Percentiles rank a stretch among this genome's conserved stretches.
These are phyloP conservation scores for Micrastur ruficollis DNA, from an alignment of 2,797 vertebrate genomes.

Conservation along the genomic window DNA sequence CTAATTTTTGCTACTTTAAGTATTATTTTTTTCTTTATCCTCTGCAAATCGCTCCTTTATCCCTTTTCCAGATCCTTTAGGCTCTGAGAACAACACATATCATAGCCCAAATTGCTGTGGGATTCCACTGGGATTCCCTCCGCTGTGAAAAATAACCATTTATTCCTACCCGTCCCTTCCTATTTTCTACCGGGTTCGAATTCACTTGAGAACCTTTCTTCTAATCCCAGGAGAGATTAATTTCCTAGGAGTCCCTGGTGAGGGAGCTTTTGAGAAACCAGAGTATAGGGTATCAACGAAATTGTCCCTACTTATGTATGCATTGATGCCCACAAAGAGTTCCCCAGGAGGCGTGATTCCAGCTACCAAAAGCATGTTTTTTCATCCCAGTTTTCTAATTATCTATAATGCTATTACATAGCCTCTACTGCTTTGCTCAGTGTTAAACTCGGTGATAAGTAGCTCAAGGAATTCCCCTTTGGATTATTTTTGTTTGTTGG, in stretches of 20 bases:
- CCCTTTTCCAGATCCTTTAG: background rate
- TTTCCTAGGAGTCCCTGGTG: background rate
- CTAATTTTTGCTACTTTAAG: background rate
- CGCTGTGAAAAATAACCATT: background rate
- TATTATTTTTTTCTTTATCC: background rate
- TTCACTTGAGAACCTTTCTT: background rate
- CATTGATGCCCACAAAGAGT: background rate
- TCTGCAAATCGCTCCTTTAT: background rate
- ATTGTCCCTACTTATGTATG: background rate
- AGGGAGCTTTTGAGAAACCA: background rate
- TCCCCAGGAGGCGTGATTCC: background rate
- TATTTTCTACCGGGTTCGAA: background rate
- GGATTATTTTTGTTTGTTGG: background rate
- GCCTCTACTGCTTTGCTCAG: background rate
- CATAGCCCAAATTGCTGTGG: background rate
- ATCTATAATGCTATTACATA: background rate
- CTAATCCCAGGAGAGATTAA: background rate
- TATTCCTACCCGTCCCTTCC: background rate
- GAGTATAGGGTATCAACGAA: background rate
- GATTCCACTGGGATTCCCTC: background rate
- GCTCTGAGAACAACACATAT: background rate
- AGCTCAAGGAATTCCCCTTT: background rate
- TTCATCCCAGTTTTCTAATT: background rate
- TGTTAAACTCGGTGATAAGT: background rate
- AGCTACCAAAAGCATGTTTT: background rate